phyloP scores from a whole-genome alignment of 2,113 vertebrate species.

The Cinclus cinclus region DNA sequence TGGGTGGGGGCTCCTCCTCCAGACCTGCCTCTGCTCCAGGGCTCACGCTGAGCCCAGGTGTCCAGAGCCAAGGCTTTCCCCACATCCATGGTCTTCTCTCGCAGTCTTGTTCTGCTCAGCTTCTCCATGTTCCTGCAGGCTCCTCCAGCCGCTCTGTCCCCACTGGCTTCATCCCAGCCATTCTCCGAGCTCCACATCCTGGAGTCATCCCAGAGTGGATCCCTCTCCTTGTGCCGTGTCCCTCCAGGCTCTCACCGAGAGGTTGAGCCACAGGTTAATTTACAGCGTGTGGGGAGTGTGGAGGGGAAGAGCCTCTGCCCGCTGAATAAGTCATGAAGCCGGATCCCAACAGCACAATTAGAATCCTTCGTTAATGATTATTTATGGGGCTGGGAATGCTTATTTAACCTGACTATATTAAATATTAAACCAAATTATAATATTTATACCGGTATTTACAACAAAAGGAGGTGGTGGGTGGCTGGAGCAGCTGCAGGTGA shows the following conservation, averaged over 20 bases:
- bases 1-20: not conserved
- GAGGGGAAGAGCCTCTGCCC: slow-evolving; percentile 23
- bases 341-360: slow-evolving; percentile 71
- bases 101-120: rapidly evolving
- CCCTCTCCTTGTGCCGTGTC: not conserved
- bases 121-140: rapidly evolving
- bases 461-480: not conserved
- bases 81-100: rapidly evolving
- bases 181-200: not conserved
- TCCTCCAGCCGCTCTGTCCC: not conserved
- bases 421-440: slow-evolving; percentile 71
- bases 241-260: not conserved
- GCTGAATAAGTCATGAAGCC: slow-evolving; percentile 70
- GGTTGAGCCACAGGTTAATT: not conserved
- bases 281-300: not conserved
- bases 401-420: slow-evolving; percentile 68
- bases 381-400: slow-evolving; percentile 61
- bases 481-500: not conserved
- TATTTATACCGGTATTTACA: slow-evolving; percentile 61
- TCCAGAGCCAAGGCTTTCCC: not conserved
- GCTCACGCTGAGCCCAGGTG: rapidly evolving
- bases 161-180: rapidly evolving
- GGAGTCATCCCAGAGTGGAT: not conserved
- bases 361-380: slow-evolving; percentile 61
- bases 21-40: not conserved